Percentiles rank a stretch among this genome's conserved stretches.
phyloP scores from a whole-genome alignment of 2,113 vertebrate genomes.

The Nansenia antarctica region DNA sequence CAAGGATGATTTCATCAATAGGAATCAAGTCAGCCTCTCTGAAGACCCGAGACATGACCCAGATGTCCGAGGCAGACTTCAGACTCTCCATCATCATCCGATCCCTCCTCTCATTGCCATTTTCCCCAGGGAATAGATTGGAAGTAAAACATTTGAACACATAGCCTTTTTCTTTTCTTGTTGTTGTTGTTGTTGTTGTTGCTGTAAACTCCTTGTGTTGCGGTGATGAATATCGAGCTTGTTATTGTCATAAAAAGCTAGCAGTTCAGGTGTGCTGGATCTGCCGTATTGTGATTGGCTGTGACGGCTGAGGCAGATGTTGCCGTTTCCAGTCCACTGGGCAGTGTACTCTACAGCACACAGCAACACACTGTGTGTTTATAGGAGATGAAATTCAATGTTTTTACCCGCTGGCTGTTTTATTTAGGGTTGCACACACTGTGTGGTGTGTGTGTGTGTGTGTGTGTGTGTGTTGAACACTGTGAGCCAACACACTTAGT shows the following conservation, averaged over 20 bases:
- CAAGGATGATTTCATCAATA: conserved; percentile 65
- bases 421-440: conserved; percentile 28
- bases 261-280: conserved; percentile 37
- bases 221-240: not conserved
- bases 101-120: conserved; percentile 18
- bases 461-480: conserved; percentile 1
- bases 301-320: conserved; percentile 49
- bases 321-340: conserved; percentile 15
- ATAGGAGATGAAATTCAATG: conserved; percentile 32
- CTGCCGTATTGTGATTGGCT: conserved; percentile 42
- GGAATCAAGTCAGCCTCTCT: conserved; percentile 55
- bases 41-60: conserved; percentile 60
- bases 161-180: too few species aligned
- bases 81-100: not conserved
- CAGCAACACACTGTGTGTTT: conserved; percentile 11
- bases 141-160: too few species aligned
- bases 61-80: conserved; percentile 40
- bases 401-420: conserved; percentile 43
- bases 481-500: conserved; percentile 43
- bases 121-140: too few species aligned
- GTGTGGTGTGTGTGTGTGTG: conserved; percentile 7
- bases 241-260: not conserved
- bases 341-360: not conserved
- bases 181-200: too few species aligned
- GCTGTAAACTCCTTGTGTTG: not conserved